Conservation (phyloP, 2,113 vertebrate genomes). For the Anoura caudifer region DNA sequence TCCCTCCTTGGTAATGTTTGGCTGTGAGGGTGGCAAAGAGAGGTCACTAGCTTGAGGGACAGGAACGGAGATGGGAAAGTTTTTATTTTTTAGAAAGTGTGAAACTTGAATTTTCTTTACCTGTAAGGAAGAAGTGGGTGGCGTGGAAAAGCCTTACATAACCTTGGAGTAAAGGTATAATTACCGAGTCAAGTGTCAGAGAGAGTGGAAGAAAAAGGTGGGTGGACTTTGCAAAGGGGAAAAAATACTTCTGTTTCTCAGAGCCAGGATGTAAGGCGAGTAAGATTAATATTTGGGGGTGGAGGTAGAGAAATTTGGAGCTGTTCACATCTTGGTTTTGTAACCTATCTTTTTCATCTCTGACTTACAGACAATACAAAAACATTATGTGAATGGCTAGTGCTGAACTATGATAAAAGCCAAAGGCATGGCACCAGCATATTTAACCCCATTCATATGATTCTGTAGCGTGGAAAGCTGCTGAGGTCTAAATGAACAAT, state of each 20-base stretch:
- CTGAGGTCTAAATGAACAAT: neutral
- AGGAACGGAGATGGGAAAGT: neutral
- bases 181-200: slow-evolving; percentile 25
- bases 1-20: neutral
- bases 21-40: neutral
- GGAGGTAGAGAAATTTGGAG: neutral
- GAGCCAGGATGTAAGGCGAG: neutral
- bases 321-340: neutral
- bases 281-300: neutral
- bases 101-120: slow-evolving; percentile 27
- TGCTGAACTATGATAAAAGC: neutral
- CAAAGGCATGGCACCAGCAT: neutral
- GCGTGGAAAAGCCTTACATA: neutral
- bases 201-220: slow-evolving; percentile 9
- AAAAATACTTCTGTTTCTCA: neutral
- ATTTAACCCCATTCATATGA: neutral
- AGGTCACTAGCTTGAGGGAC: neutral
- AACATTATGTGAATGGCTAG: neutral
- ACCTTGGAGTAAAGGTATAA: neutral
- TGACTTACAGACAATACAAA: neutral
- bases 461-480: neutral
- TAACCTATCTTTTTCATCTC: neutral
- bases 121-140: neutral
- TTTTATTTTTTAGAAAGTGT: slow-evolving; percentile 47
- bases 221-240: neutral